These are phyloP conservation scores for Eupristina koningsbergeri DNA, from an alignment of 1,140 invertebrate species.

Conservation along the genomic window DNA sequence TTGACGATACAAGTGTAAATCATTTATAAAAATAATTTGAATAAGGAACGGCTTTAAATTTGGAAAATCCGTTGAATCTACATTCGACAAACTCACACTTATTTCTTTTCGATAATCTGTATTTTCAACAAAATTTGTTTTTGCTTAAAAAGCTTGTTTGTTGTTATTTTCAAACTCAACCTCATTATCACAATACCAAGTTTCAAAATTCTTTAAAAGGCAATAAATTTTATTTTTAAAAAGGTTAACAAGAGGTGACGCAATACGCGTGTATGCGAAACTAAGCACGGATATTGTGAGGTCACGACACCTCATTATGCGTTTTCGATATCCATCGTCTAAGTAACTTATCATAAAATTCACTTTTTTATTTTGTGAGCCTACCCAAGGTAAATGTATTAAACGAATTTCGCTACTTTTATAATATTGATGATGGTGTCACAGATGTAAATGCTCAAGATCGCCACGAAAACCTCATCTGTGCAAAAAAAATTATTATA, in stretches of 20 bases:
- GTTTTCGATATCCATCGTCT: not conserved
- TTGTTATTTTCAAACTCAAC: not conserved
- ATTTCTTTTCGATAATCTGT: too few relatives aligned
- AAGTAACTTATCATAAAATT: not conserved
- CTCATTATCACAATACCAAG: not conserved
- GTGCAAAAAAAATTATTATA: not conserved
- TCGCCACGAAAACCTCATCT: not conserved
- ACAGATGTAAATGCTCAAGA: not conserved
- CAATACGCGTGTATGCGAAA: not conserved
- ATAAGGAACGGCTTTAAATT: too few relatives aligned
- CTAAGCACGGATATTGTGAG: conserved; percentile 21
- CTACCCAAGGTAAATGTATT: not conserved
- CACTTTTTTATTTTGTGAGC: not conserved
- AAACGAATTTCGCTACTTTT: not conserved
- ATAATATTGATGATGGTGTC: too few relatives aligned
- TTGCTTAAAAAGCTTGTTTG: not conserved
- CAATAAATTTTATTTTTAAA: not conserved
- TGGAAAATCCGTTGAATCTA: too few relatives aligned
- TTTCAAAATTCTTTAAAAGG: not conserved
- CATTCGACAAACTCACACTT: too few relatives aligned
- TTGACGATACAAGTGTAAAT: too few relatives aligned
- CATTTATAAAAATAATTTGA: too few relatives aligned
- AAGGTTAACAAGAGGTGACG: conserved; percentile 11
- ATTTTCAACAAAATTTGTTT: not conserved
- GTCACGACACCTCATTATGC: conserved; percentile 34